Conservation (phyloP, 2,888 invertebrate species). For the Epinotia bilunana region DNA sequence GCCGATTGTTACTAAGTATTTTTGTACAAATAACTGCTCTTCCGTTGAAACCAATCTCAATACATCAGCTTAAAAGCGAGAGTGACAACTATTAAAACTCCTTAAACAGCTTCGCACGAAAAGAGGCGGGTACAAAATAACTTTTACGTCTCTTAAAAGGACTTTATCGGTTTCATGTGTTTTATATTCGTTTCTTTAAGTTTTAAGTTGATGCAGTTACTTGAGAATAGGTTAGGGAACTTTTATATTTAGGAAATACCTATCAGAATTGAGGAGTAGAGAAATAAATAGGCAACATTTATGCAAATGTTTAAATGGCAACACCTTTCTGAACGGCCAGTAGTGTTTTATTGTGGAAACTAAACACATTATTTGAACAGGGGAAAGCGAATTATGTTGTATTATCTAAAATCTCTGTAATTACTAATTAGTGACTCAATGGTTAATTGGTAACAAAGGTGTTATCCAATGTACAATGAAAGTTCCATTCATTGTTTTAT, state of each 20-base stretch:
- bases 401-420: constrained; percentile 43
- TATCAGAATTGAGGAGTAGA: too few species aligned
- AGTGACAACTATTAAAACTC: constrained; percentile 25
- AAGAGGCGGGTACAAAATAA: constrained; percentile 14
- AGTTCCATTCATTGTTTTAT: constrained; percentile 39
- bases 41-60: constrained; percentile 9
- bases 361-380: constrained; percentile 28
- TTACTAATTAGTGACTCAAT: constrained; percentile 42
- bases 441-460: constrained; percentile 29
- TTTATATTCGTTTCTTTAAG: not conserved
- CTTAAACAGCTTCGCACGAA: constrained; percentile 20
- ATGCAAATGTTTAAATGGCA: constrained; percentile 22
- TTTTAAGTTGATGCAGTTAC: not conserved
- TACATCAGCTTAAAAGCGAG: constrained; percentile 8
- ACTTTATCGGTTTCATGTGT: not conserved
- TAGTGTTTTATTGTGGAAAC: constrained; percentile 46
- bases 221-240: not conserved
- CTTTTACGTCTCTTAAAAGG: constrained; percentile 4
- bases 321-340: not conserved
- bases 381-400: constrained; percentile 46
- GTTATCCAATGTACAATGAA: constrained; percentile 39
- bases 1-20: constrained; percentile 25
- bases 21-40: constrained; percentile 14
- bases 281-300: constrained; percentile 30
- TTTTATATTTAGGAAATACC: too few species aligned